phyloP scores from a whole-genome alignment of 2,113 vertebrate species.

The Theropithecus gelada region DNA sequence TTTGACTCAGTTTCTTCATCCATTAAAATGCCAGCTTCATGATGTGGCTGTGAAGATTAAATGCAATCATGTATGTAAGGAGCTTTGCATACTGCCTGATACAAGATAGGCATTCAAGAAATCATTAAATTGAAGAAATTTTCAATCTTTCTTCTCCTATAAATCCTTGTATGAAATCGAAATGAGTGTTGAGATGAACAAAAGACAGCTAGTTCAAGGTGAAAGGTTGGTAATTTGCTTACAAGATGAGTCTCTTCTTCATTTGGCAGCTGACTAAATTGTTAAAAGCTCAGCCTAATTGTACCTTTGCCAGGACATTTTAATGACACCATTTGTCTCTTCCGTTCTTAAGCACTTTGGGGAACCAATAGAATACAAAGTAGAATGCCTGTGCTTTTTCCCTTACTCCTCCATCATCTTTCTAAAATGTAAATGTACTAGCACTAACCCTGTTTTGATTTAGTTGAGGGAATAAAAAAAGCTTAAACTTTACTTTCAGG shows the following conservation, averaged over 20 bases:
- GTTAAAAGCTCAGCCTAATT: neutral
- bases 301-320: neutral
- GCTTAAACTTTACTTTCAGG: neutral
- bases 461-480: neutral
- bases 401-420: neutral
- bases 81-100: neutral
- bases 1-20: neutral
- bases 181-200: neutral
- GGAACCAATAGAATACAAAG: neutral
- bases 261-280: neutral
- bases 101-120: neutral
- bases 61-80: rapidly evolving
- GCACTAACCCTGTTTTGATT: neutral
- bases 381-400: neutral
- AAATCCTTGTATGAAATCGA: neutral
- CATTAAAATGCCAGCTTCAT: neutral
- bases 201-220: neutral
- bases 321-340: neutral
- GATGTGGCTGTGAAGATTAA: rapidly evolving
- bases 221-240: neutral
- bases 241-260: neutral
- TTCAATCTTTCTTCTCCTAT: neutral
- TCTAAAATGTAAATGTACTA: neutral
- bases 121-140: neutral
- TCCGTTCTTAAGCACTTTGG: neutral